These are phyloP conservation scores for Dasysyrphus albostriatus DNA, from an alignment of 2,888 invertebrate genomes.

Conservation along the genomic window DNA sequence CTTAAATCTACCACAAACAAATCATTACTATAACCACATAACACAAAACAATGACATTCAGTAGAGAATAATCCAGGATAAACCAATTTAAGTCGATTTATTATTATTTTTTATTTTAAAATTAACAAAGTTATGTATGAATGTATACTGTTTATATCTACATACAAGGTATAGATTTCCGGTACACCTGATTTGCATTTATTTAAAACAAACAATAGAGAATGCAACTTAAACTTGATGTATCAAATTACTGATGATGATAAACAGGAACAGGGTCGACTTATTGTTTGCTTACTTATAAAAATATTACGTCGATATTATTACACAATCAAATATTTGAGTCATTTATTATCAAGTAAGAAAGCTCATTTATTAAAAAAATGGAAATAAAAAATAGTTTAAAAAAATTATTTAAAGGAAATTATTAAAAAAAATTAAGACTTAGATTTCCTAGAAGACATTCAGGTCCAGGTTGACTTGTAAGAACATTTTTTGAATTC, in stretches of 20 bases:
- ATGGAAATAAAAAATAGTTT: too few species aligned
- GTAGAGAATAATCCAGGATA: slow-evolving; percentile 46
- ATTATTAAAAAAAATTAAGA: too few species aligned
- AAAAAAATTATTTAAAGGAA: too few species aligned
- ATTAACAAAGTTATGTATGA: neutral
- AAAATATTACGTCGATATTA: too few species aligned
- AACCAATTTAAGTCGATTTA: slow-evolving; percentile 30
- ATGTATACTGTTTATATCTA: neutral
- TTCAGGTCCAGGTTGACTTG: too few species aligned
- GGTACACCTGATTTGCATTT: slow-evolving; percentile 59
- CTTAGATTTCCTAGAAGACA: too few species aligned
- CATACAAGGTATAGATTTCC: slow-evolving; percentile 38
- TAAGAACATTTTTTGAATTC: too few species aligned
- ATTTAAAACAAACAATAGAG: slow-evolving; percentile 25
- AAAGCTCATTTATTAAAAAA: too few species aligned
- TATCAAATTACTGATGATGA: neutral
- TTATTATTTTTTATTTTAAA: slow-evolving; percentile 16
- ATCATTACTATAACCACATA: slow-evolving; percentile 12
- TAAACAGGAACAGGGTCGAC: neutral
- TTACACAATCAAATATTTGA: too few species aligned
- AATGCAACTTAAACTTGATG: slow-evolving; percentile 28
- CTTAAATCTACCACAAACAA: slow-evolving; percentile 9
- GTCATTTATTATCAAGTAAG: too few species aligned
- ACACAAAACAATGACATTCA: neutral
- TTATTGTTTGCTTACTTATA: neutral